A percentile compares a stretch with the other conserved stretches of the same genome.
phyloP scores from a whole-genome alignment of 2,113 vertebrate species.

The Shinisaurus crocodilurus region DNA sequence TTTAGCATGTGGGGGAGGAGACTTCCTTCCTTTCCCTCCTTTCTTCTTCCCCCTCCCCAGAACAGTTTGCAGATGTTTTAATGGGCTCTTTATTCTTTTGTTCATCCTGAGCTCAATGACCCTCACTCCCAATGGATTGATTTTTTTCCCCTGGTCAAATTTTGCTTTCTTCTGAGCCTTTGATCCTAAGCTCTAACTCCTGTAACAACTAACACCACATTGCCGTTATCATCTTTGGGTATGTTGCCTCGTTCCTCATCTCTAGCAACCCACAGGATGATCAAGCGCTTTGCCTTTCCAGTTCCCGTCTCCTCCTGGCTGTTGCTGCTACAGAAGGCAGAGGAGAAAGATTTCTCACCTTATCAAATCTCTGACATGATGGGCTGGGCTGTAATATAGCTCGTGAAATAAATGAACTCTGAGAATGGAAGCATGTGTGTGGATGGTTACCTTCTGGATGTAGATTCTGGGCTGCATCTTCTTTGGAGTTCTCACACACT shows the following conservation, averaged over 20 bases:
- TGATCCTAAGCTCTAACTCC: constrained; percentile 60
- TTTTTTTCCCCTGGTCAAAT: constrained; percentile 47
- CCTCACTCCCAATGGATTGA: constrained; percentile 55
- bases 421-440: neutral
- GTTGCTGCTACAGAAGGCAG: neutral
- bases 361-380: constrained; percentile 21
- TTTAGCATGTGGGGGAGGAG: constrained; percentile 43
- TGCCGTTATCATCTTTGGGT: constrained; percentile 45
- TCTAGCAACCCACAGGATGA: constrained; percentile 8
- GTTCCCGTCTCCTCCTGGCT: neutral
- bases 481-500: neutral
- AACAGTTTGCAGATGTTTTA: constrained; percentile 63
- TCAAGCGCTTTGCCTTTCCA: neutral
- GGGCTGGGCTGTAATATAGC: constrained; percentile 32
- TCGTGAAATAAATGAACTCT: neutral
- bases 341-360: neutral
- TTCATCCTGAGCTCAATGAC: constrained; percentile 62
- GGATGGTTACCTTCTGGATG: constrained; percentile 4
- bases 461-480: neutral
- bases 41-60: constrained; percentile 39
- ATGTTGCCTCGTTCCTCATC: constrained; percentile 36
- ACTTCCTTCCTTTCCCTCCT: constrained; percentile 56
- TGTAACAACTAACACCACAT: constrained; percentile 41
- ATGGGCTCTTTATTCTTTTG: constrained; percentile 65
- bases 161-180: constrained; percentile 65